Base-by-base conservation (phyloP, 2,113 vertebrate species). In the Castor canadensis region DNA sequence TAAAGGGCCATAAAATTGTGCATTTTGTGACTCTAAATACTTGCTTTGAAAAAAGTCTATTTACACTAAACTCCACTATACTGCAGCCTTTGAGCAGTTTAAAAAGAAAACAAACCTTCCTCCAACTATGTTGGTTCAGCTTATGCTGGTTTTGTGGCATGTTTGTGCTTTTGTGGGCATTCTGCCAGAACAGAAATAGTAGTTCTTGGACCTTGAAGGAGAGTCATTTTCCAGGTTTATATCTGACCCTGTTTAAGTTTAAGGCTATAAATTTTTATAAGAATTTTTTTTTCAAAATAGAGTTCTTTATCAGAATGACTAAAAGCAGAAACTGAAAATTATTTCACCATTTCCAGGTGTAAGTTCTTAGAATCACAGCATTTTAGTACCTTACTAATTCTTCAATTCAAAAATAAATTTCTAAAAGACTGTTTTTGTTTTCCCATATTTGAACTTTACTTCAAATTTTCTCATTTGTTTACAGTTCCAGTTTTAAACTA, bases 121-220 rank as follows among this genome's bases (percentile, higher is more conserved):
- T 94, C 96, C 91, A 97, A 52, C 96, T 94, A 80, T 92, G 95
- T 96, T 95, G 72, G 94, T 93, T 81, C 75, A 43, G 93, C 77
- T 52, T 28, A 52, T 76, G 73, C 89, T 95, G 62, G 77, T 90
- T 93, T 91, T 95, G 77, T 81, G 91, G 62, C 58, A 35, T 96
- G 95, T 88, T 93, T 97, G 69, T 95, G 96, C 86, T 97, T 97
- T 95, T 83, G 22, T 96, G 91, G 94, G 94, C 97, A 3, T 89
- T 88, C 87, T 64, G 73, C 97, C 97, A 97, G 83, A 95, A 91
- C 56, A 96, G 76, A 97, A 96, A 96, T 97, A 95, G 91, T 90
- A 91, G 0, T 81, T 47, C 79, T 62, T 94, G 77, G 93, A 81
- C 93, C 89, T 91, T 94, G 85, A 91, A 82, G 89, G 82, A 95